Evolutionary conservation across 1,140 invertebrate species (phyloP), one percentile per base, ranked within the genome.

Genomic region (Drosophila mayri): DNA sequence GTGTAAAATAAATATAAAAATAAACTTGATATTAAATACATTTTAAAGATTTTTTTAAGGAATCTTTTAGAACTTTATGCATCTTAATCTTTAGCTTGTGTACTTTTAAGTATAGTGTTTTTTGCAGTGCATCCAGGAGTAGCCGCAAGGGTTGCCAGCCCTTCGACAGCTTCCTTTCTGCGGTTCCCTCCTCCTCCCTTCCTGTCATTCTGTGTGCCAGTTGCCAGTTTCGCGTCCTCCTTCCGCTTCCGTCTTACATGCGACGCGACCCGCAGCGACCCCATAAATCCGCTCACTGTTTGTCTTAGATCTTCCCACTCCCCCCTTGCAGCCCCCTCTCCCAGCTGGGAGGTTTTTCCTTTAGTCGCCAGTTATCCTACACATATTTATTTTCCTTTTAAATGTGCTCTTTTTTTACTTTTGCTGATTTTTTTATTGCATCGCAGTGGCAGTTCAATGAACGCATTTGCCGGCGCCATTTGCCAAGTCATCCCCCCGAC

Each of bases 381-480:
- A 65, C 55, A 72, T 80, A 88, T 88, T 78, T 87, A 78, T 84
- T 78, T 87, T 77, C 64, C 60, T 78, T 80, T 68, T 68, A 79
- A 49, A 63, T 67, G 41, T 73, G 25, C 43, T 43, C 75, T 76
- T 47, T 22, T 46, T 1, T 63, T 78, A n/a, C 30, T 70, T 49
- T 50, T 75, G 71, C 70, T 75, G 76, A 83, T 88, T 87, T 88
- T 87, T 87, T 87, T 87, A 87, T 84, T 87, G 80, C 84, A 87
- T 74, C 76, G 71, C 85, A 59, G 47, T 30, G 76, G 76, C 67
- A 88, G 84, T 87, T 87, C 84, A 87, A 87, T 88, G 84, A 88
- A 87, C 84, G 84, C 84, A 87, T 87, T 88, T 88, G 80, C 68
- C 76, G 80, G 85, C 83, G 84, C 83, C 83, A 83, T 88, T 83